Evolutionary conservation across 2,113 vertebrate species (phyloP).

Genomic region (Rostratula benghalensis): DNA sequence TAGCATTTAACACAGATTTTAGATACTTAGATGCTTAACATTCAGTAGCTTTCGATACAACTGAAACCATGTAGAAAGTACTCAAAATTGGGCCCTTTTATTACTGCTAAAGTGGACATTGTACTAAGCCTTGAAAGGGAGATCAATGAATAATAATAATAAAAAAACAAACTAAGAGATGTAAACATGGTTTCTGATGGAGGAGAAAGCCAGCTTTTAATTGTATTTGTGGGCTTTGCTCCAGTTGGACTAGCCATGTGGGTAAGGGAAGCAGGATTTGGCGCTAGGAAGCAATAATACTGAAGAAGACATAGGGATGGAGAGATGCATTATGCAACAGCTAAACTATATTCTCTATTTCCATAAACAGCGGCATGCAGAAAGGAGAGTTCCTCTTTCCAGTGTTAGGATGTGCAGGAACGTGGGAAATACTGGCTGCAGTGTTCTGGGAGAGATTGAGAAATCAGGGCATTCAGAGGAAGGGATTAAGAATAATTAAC

Average conservation of each 20-base stretch:
- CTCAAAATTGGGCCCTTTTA: neutral
- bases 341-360: neutral
- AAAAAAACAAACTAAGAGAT: neutral
- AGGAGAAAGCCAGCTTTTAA: constrained; percentile 18
- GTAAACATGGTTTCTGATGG: neutral
- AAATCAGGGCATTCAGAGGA: neutral
- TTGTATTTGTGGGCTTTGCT: constrained; percentile 16
- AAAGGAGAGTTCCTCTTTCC: neutral
- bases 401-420: neutral
- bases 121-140: neutral
- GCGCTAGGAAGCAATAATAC: neutral
- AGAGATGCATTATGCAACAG: neutral
- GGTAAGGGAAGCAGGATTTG: neutral
- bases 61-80: neutral
- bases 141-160: neutral
- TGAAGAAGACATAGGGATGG: neutral
- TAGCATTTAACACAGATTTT: constrained; percentile 2
- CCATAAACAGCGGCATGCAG: neutral
- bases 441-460: neutral
- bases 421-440: neutral
- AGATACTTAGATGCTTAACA: neutral
- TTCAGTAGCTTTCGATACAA: neutral
- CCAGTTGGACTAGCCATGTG: neutral
- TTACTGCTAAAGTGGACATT: neutral
- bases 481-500: constrained; percentile 31